A percentile compares a stretch with the other conserved stretches of the same genome.
phyloP scores from a whole-genome alignment of 2,113 vertebrate species.

The Steatornis caripensis region DNA sequence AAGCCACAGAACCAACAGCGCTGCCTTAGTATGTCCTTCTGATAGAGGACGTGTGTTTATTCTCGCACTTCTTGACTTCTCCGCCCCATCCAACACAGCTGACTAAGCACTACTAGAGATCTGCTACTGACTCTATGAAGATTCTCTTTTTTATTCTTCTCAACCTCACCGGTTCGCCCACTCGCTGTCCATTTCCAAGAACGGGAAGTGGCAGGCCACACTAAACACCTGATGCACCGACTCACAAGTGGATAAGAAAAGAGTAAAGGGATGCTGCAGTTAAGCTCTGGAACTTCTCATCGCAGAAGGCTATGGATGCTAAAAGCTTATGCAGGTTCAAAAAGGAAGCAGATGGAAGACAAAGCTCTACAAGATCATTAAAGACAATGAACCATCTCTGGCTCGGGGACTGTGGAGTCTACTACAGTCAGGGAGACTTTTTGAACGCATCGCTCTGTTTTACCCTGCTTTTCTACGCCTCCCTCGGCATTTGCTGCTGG shows the following conservation, averaged over 20 bases:
- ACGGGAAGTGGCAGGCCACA: neutral
- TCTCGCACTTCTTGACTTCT: neutral
- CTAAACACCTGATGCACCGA: neutral
- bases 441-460: rapidly evolving
- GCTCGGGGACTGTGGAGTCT: neutral
- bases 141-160: neutral
- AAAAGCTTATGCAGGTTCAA: neutral
- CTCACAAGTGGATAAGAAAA: neutral
- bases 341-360: neutral
- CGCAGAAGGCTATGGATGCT: neutral
- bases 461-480: neutral
- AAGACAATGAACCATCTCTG: neutral
- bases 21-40: neutral
- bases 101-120: neutral
- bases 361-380: neutral
- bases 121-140: neutral
- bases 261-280: neutral
- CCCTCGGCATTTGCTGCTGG: neutral
- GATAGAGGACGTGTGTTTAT: neutral
- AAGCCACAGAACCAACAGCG: neutral
- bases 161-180: neutral
- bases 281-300: neutral
- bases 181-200: neutral
- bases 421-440: neutral
- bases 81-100: neutral